Percentiles rank a stretch among this genome's conserved stretches.
Conservation (phyloP, 2,797 vertebrate genomes). For the Sebastes iracundus region DNA sequence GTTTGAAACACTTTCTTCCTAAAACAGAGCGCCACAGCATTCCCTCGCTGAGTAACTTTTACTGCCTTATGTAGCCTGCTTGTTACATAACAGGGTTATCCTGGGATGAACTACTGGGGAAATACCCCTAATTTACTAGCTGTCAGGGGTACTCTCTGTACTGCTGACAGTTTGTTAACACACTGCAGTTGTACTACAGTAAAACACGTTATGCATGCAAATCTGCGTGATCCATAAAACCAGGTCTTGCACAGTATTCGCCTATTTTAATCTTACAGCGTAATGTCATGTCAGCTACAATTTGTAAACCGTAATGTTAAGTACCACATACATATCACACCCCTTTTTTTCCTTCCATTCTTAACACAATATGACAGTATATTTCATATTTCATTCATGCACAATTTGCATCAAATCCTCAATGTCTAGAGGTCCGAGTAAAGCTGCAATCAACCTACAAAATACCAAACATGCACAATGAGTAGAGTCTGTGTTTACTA, state of each 20-base stretch:
- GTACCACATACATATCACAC: neutral
- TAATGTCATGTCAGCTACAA: neutral
- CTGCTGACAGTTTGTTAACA: slow-evolving; percentile 48
- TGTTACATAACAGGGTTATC: slow-evolving; percentile 75
- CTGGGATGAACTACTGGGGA: slow-evolving; percentile 73
- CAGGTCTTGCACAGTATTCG: neutral
- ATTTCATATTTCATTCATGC: neutral
- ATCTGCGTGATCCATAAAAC: slow-evolving; percentile 26
- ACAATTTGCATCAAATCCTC: slow-evolving; percentile 3
- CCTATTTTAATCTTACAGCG: neutral
- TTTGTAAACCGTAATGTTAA: neutral
- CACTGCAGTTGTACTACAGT: slow-evolving; percentile 13
- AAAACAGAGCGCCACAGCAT: slow-evolving; percentile 56
- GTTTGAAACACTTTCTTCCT: slow-evolving; percentile 73
- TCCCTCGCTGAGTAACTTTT: slow-evolving; percentile 60
- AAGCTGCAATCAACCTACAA: neutral
- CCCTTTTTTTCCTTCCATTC: neutral
- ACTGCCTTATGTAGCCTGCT: slow-evolving; percentile 41
- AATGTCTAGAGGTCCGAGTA: neutral
- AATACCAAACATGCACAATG: neutral
- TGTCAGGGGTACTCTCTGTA: slow-evolving; percentile 41
- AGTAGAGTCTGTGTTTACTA: slow-evolving; percentile 43
- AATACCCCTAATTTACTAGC: slow-evolving; percentile 68
- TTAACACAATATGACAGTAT: neutral
- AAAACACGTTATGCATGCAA: slow-evolving; percentile 15